A percentile compares a stretch with the other conserved stretches of the same genome.
phyloP scores from a whole-genome alignment of 2,888 invertebrate species.

The Andrena fulva region DNA sequence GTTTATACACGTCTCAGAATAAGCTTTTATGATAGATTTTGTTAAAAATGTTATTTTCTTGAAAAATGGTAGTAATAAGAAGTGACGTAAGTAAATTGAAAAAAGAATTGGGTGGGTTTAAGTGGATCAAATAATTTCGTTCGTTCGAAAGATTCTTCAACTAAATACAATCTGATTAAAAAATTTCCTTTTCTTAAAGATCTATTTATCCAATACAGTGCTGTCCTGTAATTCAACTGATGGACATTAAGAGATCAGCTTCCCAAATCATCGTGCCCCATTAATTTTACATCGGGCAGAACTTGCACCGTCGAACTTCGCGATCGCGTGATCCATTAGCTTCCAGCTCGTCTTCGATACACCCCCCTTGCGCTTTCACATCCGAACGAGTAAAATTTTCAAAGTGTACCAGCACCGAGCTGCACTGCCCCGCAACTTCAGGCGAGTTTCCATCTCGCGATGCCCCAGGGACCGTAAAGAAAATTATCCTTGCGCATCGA shows the following conservation, averaged over 20 bases:
- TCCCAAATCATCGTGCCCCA: neutral
- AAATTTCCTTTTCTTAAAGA: no score
- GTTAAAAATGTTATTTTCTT: no score
- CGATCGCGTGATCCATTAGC: conserved; percentile 21
- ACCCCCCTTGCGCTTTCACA: neutral
- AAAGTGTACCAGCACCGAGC: conserved; percentile 1
- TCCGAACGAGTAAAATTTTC: conserved; percentile 22
- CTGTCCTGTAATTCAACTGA: neutral
- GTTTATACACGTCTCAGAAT: no score
- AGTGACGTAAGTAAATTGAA: no score
- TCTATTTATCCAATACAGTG: no score
- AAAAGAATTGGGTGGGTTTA: no score
- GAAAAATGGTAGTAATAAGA: no score
- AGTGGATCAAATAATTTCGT: no score
- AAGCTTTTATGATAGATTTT: no score
- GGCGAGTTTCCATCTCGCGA: neutral
- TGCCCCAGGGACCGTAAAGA: conserved; percentile 19
- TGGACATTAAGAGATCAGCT: conserved; percentile 1
- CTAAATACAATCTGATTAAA: no score
- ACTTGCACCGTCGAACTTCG: neutral
- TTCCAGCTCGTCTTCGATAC: neutral
- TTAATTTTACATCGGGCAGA: conserved; percentile 3
- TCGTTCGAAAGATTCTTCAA: no score
- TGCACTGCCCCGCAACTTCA: neutral
- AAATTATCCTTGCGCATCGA: conserved; percentile 40